A percentile compares a stretch with the other conserved stretches of the same genome.
phyloP scores from a whole-genome alignment of 2,113 vertebrate genomes.

The Seriola rivoliana region DNA sequence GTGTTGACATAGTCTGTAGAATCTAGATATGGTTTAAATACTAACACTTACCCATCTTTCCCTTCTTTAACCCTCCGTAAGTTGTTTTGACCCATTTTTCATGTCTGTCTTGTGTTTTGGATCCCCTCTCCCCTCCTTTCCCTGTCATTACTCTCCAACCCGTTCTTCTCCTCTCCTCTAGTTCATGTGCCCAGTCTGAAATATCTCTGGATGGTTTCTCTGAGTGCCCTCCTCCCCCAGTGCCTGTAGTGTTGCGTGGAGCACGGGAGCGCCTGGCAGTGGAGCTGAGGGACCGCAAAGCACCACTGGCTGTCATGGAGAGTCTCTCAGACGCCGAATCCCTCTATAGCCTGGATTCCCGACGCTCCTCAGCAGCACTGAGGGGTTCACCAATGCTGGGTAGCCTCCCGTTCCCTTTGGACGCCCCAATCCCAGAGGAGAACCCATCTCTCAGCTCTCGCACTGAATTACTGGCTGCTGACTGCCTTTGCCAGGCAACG shows the following conservation, averaged over 20 bases:
- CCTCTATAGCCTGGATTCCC: slow-evolving; percentile 96
- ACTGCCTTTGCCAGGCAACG: slow-evolving; percentile 91
- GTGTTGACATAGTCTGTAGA: slow-evolving; percentile 41
- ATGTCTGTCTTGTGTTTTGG: slow-evolving; percentile 56
- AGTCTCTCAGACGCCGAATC: slow-evolving; percentile 97
- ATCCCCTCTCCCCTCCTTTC: slow-evolving; percentile 33
- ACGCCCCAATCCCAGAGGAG: slow-evolving; percentile 95
- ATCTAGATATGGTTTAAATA: slow-evolving; percentile 30
- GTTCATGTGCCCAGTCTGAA: slow-evolving; percentile 96
- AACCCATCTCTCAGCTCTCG: slow-evolving; percentile 97
- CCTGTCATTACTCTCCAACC: slow-evolving; percentile 64
- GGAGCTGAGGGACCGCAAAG: slow-evolving; percentile 93
- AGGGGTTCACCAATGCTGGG: slow-evolving; percentile 95
- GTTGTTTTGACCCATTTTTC: slow-evolving; percentile 38
- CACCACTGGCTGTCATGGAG: slow-evolving; percentile 96
- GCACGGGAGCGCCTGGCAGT: slow-evolving; percentile 93
- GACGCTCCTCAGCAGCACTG: slow-evolving; percentile 95
- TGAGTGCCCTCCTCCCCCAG: slow-evolving; percentile 92
- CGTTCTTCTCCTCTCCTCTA: slow-evolving; percentile 73
- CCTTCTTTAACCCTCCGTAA: slow-evolving; percentile 27
- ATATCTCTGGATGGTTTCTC: slow-evolving; percentile 97
- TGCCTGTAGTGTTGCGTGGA: slow-evolving; percentile 94
- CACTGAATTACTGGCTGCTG: slow-evolving; percentile 94
- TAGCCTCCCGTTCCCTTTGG: slow-evolving; percentile 93
- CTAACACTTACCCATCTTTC: slow-evolving; percentile 40